Evolutionary conservation across 2,113 vertebrate genomes (phyloP), one percentile per base, ranked within the genome.

Genomic region (Illadopsis cleaveri): DNA sequence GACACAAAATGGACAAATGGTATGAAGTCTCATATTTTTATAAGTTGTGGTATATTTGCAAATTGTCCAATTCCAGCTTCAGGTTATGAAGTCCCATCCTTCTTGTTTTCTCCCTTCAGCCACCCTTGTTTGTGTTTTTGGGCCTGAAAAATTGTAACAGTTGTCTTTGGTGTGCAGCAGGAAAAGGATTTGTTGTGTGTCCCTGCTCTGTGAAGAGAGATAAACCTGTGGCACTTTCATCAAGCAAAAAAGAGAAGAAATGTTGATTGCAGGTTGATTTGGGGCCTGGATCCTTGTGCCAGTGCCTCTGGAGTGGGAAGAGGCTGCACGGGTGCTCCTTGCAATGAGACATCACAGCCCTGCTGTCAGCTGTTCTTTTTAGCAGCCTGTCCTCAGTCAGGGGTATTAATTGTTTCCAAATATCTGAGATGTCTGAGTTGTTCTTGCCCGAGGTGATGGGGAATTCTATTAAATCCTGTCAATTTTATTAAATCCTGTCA

Each of bases 401-500:
- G 22, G 71, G 19, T 13, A 79, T 92, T 94, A 91, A 86, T 84
- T 96, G 84, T 71, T 96, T 82, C 82, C 86, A 94, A 69, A 50
- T 53, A 37, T 50, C 40, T 80, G 48, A 72, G 79, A 64, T 65
- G 79, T 92, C 75, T 64, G 37, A 54, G 47, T 51, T 95, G 93
- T 91, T 96, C 93, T 96, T 92, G 92, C 89, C 14, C 0, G 65
- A 94, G 91, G 91, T 71, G 54, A 58, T 27, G 27, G 68, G 81
- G 44, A 60, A 56, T 97, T 93, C 89, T 86, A 91, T 89, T 93
- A 94, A 93, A 61, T 37, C 35, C 42, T 40, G 82, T 92, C 73
- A 54, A 50, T 96, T 93, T 86, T 83, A 89, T 84, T 90, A 93
- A 88, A 60, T 33, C 56, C 21, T 61, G 56, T 90, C 72, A 66